Evolutionary conservation across 2,797 vertebrate species (phyloP), one percentile per base, ranked within the genome.

Genomic region (Chanos chanos): DNA sequence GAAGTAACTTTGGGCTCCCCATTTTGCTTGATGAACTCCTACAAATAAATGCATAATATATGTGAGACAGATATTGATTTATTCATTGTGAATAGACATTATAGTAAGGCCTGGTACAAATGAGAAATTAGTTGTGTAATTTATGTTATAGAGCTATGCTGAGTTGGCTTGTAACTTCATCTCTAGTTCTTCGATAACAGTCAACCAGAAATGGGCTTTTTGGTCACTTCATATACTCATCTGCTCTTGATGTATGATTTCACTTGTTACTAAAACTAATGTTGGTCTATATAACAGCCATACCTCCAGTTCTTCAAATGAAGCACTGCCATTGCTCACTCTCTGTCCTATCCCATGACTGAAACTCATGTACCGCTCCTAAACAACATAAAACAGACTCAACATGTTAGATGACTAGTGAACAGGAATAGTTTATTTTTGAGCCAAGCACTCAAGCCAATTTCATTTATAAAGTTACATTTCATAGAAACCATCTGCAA

Each of bases 241-340:
- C n/a, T n/a, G n/a, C n/a, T n/a, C n/a, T n/a, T n/a, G n/a, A n/a
- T n/a, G n/a, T n/a, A n/a, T n/a, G n/a, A n/a, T n/a, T n/a, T n/a
- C n/a, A n/a, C n/a, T n/a, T n/a, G n/a, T n/a, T n/a, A n/a, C n/a
- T n/a, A n/a, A n/a, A n/a, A n/a, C n/a, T n/a, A n/a, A n/a, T n/a
- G n/a, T n/a, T n/a, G n/a, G n/a, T n/a, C n/a, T n/a, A 47, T 27
- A 5, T 21, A 7, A 36, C n/a, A 16, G 7, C 40, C 28, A 70
- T 59, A 87, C 83, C 79, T 86, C 83, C 66, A 87, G 75, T 6
- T 89, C 84, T 56, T 85, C 84, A 50, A 87, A 70, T 9, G 82
- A 72, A 30, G 78, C 80, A 55, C 56, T 73, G 28, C 77, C 79
- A 3, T 83, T 77, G 13, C 83, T 78, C 57, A 86, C 72, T 64